Evolutionary conservation across 2,797 vertebrate species (phyloP).

Genomic region (Eupleurogrammus muticus): DNA sequence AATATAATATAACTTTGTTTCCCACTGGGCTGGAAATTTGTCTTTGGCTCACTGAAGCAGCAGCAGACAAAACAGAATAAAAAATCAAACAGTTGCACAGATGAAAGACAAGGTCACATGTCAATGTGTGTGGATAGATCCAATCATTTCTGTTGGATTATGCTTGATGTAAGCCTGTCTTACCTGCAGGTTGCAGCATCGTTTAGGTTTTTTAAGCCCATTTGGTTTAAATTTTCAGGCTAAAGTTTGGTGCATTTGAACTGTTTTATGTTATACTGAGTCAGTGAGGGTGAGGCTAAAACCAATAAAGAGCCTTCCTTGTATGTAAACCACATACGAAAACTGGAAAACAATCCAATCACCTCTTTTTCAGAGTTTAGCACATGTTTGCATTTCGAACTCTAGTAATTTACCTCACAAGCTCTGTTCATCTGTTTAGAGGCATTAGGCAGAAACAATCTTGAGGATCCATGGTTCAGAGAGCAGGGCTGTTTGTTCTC

Average conservation of each 20-base stretch:
- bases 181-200: constrained; percentile 8
- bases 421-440: constrained; percentile 19
- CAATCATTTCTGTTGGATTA: no score
- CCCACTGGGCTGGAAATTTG: no score
- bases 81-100: no score
- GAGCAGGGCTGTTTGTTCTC: constrained; percentile 31
- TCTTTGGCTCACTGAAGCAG: no score
- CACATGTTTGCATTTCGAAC: constrained; percentile 10
- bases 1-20: no score
- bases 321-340: background rate
- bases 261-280: background rate
- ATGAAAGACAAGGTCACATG: no score
- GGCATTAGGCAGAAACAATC: constrained; percentile 28
- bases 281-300: background rate
- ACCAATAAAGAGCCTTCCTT: background rate
- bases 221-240: background rate
- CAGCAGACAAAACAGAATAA: no score
- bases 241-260: background rate
- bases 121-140: no score
- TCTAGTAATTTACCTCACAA: constrained; percentile 11
- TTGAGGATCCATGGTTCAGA: constrained; percentile 54
- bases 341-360: background rate
- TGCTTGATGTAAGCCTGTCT: background rate
- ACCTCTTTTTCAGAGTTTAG: background rate
- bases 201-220: background rate